Evolutionary conservation across 2,797 vertebrate genomes (phyloP).

Genomic region (Cuniculus paca): DNA sequence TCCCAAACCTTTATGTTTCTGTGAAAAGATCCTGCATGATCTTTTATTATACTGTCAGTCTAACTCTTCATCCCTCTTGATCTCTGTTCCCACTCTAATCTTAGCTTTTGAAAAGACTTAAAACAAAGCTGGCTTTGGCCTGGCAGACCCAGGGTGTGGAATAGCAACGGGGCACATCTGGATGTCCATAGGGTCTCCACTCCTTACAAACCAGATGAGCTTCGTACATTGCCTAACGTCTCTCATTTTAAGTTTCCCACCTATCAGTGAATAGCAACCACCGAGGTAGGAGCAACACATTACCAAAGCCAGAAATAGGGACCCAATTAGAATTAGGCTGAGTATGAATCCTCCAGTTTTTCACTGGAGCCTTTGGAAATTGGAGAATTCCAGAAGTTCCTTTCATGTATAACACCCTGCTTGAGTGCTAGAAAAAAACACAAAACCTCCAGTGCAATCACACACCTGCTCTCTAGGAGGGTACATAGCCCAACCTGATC

Average conservation of each 20-base stretch:
- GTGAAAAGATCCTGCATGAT: not conserved
- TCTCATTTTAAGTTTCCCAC: not conserved
- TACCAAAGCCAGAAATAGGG: not conserved
- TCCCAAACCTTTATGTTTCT: not conserved
- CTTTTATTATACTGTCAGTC: not conserved
- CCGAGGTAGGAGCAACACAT: not conserved
- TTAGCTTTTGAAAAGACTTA: slow-evolving; percentile 50
- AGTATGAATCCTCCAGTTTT: slow-evolving; percentile 26
- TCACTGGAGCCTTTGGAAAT: slow-evolving; percentile 64
- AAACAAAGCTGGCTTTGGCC: slow-evolving; percentile 44
- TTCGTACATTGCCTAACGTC: not conserved
- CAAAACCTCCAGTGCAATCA: slow-evolving; percentile 16
- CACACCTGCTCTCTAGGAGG: slow-evolving; percentile 10
- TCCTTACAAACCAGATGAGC: not conserved
- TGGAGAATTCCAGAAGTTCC: slow-evolving; percentile 58
- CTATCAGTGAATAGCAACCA: not conserved
- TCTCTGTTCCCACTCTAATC: slow-evolving; percentile 41
- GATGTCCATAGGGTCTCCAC: not conserved
- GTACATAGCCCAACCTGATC: not conserved
- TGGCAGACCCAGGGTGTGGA: not conserved
- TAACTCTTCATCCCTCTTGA: not conserved
- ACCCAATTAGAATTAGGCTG: slow-evolving; percentile 35
- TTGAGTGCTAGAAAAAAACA: not conserved
- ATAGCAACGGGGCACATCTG: not conserved
- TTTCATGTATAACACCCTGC: slow-evolving; percentile 61